phyloP scores from a whole-genome alignment of 2,888 invertebrate species.

The Vanessa cardui region DNA sequence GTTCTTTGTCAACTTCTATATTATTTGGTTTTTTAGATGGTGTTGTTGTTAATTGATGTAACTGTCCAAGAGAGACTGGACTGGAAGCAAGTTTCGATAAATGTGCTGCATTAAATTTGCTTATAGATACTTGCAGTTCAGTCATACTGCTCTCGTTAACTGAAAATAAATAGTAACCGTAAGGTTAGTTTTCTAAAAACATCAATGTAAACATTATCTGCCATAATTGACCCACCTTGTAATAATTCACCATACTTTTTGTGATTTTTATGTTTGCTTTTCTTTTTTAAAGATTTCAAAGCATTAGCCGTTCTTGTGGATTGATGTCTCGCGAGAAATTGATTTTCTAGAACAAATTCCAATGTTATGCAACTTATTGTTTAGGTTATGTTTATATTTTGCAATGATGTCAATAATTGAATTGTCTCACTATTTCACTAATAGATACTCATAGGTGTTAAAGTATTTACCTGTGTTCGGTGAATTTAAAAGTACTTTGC shows the following conservation, averaged over 20 bases:
- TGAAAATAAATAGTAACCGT: constrained; percentile 55
- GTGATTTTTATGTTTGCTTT: constrained; percentile 69
- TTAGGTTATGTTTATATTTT: constrained; percentile 53
- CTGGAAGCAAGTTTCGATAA: constrained; percentile 85
- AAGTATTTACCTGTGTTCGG: constrained; percentile 60
- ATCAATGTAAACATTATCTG: constrained; percentile 10
- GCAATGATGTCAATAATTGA: not conserved
- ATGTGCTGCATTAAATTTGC: constrained; percentile 85
- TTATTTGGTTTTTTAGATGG: constrained; percentile 51
- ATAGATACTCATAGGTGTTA: not conserved
- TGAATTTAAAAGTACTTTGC: constrained; percentile 63
- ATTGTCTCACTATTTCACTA: not conserved
- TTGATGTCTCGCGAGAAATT: constrained; percentile 62
- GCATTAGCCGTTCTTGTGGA: constrained; percentile 73
- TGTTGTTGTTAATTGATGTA: constrained; percentile 80
- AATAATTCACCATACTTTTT: constrained; percentile 86
- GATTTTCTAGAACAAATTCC: constrained; percentile 60
- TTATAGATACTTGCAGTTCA: constrained; percentile 86
- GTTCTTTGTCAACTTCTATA: constrained; percentile 68
- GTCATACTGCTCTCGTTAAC: constrained; percentile 85
- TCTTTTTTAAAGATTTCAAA: constrained; percentile 67
- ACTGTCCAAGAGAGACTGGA: constrained; percentile 81
- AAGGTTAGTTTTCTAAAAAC: not conserved
- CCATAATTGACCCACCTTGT: constrained; percentile 80
- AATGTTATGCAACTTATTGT: constrained; percentile 69